Evolutionary conservation across 2,113 vertebrate genomes (phyloP).

Genomic region (Calidris pygmaea): DNA sequence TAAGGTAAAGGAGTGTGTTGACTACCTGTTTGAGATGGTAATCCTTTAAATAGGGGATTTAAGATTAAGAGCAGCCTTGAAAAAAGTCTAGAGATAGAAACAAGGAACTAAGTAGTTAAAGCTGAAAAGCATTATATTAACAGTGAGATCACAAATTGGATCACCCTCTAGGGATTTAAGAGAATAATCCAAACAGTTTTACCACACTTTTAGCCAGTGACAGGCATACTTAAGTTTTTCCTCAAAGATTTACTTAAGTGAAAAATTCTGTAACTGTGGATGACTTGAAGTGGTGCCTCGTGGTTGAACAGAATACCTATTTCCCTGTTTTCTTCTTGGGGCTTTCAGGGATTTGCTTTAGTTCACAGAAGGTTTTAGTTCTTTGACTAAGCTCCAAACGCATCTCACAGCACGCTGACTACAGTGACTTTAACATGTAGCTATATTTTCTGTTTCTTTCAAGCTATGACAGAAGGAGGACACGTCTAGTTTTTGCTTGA

Average conservation of each 20-base stretch:
- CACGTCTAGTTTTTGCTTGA: background rate
- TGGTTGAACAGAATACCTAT: background rate
- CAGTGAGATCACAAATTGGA: background rate
- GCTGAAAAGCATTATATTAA: background rate
- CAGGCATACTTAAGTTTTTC: background rate
- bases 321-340: background rate
- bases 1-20: background rate
- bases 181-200: background rate
- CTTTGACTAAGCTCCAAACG: background rate
- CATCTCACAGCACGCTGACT: background rate
- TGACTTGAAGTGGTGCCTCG: background rate
- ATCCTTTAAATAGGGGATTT: background rate
- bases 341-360: background rate
- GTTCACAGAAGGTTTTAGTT: background rate
- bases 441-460: background rate
- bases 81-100: background rate
- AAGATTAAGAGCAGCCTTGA: background rate
- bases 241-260: background rate
- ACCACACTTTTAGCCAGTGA: background rate
- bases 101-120: background rate
- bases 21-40: background rate
- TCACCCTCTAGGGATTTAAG: background rate
- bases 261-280: background rate
- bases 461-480: background rate
- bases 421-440: background rate